These are phyloP conservation scores for Ctenosaura bakeri DNA, from an alignment of 2,797 vertebrate species.

Conservation along the genomic window DNA sequence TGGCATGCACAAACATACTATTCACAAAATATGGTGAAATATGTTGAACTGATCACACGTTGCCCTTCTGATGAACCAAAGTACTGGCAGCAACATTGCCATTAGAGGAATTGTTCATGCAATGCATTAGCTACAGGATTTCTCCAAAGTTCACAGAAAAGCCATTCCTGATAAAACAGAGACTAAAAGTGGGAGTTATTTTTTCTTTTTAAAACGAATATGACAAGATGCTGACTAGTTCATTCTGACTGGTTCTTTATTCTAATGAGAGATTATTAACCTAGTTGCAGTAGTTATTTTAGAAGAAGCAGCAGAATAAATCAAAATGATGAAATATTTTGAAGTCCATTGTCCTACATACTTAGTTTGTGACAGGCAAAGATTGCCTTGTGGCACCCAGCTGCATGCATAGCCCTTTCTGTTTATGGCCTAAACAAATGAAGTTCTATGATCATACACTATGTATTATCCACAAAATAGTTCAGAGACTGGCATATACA, in stretches of 20 bases:
- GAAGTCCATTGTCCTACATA: neutral
- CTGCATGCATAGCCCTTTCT: neutral
- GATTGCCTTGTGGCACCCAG: neutral
- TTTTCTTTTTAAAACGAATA: slow-evolving; percentile 49
- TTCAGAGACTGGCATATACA: slow-evolving; percentile 6
- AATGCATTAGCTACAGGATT: neutral
- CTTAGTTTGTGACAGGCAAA: neutral
- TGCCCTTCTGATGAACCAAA: slow-evolving; percentile 28
- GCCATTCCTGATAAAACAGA: slow-evolving; percentile 47
- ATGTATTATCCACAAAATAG: neutral
- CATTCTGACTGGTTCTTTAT: slow-evolving; percentile 6
- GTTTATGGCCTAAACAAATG: slow-evolving; percentile 1
- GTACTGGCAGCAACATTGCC: slow-evolving; percentile 28
- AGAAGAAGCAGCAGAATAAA: slow-evolving; percentile 10
- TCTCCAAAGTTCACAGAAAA: slow-evolving; percentile 51
- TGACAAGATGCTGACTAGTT: neutral
- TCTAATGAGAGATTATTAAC: neutral
- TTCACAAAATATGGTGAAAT: neutral
- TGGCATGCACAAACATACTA: slow-evolving; percentile 2
- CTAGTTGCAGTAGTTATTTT: neutral
- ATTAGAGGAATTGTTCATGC: slow-evolving; percentile 19
- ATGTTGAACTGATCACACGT: neutral
- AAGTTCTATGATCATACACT: neutral
- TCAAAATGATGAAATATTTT: neutral
- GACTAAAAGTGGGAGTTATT: slow-evolving; percentile 17